These are phyloP conservation scores for Endotricha flammealis DNA, from an alignment of 2,888 invertebrate species.

Conservation along the genomic window DNA sequence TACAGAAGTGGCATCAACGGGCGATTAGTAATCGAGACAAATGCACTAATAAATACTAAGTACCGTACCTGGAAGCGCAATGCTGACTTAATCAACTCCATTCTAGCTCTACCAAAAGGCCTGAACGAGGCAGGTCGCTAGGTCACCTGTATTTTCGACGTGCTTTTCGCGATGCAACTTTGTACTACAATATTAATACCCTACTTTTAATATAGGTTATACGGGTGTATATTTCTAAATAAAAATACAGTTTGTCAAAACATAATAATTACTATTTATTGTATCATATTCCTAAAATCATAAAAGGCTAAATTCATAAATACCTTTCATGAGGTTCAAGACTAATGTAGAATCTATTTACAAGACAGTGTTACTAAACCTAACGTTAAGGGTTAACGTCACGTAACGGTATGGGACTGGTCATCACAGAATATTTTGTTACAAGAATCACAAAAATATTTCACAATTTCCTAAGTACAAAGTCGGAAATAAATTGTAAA, in stretches of 20 bases:
- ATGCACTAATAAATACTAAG: conserved; percentile 41
- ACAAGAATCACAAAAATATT: neutral
- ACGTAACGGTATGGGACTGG: neutral
- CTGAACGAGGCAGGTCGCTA: conserved; percentile 85
- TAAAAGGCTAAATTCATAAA: conserved; percentile 15
- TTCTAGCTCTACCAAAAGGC: conserved; percentile 86
- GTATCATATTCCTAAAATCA: conserved; percentile 31
- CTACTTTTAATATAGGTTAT: too few species aligned
- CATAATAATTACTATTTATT: conserved; percentile 37
- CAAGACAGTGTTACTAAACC: neutral
- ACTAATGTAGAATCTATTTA: conserved; percentile 17
- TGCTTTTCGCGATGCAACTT: too few species aligned
- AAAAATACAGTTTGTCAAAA: conserved; percentile 20
- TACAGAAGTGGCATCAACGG: conserved; percentile 32
- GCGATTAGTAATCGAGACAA: conserved; percentile 33
- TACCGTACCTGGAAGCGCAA: conserved; percentile 79
- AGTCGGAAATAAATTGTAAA: neutral
- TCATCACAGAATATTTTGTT: neutral
- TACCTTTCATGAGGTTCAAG: conserved; percentile 23
- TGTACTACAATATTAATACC: too few species aligned
- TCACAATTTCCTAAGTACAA: neutral
- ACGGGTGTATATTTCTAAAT: conserved; percentile 8
- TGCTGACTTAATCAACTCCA: conserved; percentile 84
- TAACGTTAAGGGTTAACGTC: neutral
- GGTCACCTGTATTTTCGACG: neutral